These are phyloP conservation scores for Octopus sinensis DNA, from an alignment of 1,140 invertebrate genomes.

Conservation along the genomic window DNA sequence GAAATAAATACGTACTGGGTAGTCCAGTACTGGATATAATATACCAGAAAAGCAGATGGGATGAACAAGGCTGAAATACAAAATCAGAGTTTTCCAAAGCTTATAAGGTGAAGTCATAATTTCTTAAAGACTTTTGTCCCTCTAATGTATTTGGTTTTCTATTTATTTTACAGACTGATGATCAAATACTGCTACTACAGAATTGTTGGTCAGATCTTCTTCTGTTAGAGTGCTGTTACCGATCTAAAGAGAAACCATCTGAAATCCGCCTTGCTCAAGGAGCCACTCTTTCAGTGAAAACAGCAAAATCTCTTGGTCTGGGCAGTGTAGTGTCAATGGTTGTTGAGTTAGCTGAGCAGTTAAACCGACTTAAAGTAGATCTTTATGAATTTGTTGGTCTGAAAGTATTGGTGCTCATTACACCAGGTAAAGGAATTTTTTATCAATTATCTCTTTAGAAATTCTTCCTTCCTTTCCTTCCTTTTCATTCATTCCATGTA, in stretches of 20 bases:
- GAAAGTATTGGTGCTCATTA: conserved; percentile 87
- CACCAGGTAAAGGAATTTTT: conserved; percentile 70
- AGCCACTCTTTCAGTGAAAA: conserved; percentile 73
- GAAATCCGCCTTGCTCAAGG: conserved; percentile 66
- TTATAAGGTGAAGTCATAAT: too few species aligned
- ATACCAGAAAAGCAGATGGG: too few species aligned
- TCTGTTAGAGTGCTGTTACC: conserved; percentile 65
- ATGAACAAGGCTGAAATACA: too few species aligned
- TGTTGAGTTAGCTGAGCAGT: conserved; percentile 89
- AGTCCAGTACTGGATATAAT: too few species aligned
- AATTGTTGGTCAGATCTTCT: conserved; percentile 97
- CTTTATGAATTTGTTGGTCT: conserved; percentile 95
- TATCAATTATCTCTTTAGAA: too few species aligned
- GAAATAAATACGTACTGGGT: too few species aligned
- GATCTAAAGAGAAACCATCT: conserved; percentile 43
- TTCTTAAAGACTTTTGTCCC: too few species aligned
- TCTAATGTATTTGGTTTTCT: neutral
- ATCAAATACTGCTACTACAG: conserved; percentile 92
- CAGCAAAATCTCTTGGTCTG: conserved; percentile 68
- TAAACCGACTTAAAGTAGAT: conserved; percentile 85
- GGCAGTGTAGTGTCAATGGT: conserved; percentile 73
- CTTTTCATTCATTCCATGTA: too few species aligned
- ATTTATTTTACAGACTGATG: conserved; percentile 73
- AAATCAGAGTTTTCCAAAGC: too few species aligned
- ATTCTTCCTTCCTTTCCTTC: too few species aligned